Conservation (phyloP, 1,140 invertebrate genomes). For the Gryllus bimaculatus region DNA sequence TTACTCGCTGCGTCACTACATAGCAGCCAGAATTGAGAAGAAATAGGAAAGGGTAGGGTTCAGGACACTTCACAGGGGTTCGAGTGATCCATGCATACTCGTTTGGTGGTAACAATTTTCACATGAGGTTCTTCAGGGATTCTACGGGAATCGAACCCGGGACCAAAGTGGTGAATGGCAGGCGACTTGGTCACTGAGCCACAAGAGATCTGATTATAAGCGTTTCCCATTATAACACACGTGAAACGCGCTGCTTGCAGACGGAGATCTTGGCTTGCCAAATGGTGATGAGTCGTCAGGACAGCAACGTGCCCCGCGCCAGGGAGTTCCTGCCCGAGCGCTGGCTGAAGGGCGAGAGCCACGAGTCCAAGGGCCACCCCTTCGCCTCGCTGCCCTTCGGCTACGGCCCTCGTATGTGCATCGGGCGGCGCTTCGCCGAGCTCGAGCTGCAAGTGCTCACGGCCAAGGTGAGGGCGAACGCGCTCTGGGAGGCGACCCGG, state of each 20-base stretch:
- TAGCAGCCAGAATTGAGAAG: too few relatives aligned
- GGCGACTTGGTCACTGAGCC: too few relatives aligned
- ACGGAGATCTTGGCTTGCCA: not conserved
- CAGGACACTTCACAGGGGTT: too few relatives aligned
- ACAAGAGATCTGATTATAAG: too few relatives aligned
- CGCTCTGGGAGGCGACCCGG: not conserved
- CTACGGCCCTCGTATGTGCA: slow-evolving; percentile 34
- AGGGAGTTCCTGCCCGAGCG: slow-evolving; percentile 37
- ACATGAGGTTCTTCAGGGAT: too few relatives aligned
- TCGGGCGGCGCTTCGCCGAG: slow-evolving; percentile 34
- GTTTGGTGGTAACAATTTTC: too few relatives aligned
- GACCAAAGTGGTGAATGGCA: too few relatives aligned
- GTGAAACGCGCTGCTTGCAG: not conserved
- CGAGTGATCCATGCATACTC: too few relatives aligned
- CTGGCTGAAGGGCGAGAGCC: slow-evolving; percentile 35
- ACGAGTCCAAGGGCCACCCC: slow-evolving; percentile 23
- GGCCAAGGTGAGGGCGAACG: slow-evolving; percentile 9
- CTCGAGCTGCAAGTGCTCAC: slow-evolving; percentile 29
- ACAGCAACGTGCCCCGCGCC: not conserved
- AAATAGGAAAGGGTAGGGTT: too few relatives aligned
- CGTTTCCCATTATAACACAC: too few relatives aligned
- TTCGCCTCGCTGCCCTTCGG: slow-evolving; percentile 34
- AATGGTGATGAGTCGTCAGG: not conserved
- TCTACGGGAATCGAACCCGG: too few relatives aligned
- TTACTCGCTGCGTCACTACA: too few relatives aligned